Percentiles rank a stretch among this genome's conserved stretches.
These are phyloP conservation scores for Uloborus plumipes DNA, from an alignment of 2,888 invertebrate genomes.

Conservation along the genomic window DNA sequence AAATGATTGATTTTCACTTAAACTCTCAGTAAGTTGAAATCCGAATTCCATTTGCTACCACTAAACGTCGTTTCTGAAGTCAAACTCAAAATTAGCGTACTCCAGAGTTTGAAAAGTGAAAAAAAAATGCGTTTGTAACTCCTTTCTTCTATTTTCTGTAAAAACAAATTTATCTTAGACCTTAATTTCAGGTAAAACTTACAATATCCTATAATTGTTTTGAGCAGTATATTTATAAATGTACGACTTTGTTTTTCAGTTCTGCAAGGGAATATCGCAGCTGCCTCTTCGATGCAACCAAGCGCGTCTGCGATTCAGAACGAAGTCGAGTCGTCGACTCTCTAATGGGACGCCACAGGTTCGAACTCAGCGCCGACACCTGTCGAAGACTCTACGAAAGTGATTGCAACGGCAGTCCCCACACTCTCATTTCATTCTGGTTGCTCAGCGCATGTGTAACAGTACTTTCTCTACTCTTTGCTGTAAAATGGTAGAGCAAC, in stretches of 20 bases:
- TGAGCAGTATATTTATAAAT: background rate
- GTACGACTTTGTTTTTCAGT: conserved; percentile 20
- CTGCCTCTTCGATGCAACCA: conserved; percentile 47
- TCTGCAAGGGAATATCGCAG: conserved; percentile 47
- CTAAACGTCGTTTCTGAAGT: too few species aligned
- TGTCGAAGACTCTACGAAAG: conserved; percentile 44
- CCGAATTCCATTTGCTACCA: too few species aligned
- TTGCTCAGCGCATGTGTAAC: conserved; percentile 17
- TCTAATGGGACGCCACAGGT: conserved; percentile 45
- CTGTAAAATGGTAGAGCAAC: background rate
- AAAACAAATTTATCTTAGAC: too few species aligned
- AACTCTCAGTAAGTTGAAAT: too few species aligned
- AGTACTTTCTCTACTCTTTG: conserved; percentile 15
- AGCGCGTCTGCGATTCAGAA: conserved; percentile 43
- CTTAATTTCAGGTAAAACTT: too few species aligned
- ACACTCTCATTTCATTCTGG: background rate
- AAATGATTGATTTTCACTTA: too few species aligned
- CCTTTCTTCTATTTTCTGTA: too few species aligned
- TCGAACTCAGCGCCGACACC: conserved; percentile 27
- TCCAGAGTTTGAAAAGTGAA: too few species aligned
- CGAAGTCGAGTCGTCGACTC: conserved; percentile 43
- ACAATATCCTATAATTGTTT: too few species aligned
- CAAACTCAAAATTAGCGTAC: too few species aligned
- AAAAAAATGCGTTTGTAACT: too few species aligned
- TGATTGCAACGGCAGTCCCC: conserved; percentile 31